Evolutionary conservation across 2,888 invertebrate species (phyloP), one percentile per base, ranked within the genome.

Genomic region (Lamellibrachia satsuma): DNA sequence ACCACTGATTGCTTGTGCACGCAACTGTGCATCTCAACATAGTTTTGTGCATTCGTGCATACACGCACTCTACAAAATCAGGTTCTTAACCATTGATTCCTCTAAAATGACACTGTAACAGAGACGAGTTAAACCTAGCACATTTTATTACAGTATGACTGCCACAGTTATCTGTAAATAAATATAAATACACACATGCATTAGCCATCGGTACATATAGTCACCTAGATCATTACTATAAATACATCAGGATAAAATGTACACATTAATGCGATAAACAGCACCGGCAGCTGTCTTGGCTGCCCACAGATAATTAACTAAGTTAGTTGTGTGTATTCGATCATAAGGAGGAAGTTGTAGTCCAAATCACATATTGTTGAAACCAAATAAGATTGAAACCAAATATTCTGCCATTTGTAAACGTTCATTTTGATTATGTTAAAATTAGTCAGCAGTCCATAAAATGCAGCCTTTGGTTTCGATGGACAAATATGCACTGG

Each of bases 171-270:
- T 75, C 75, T 75, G 75, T 75, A 75, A 75, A 75, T 75, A 75
- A 75, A 75, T 75, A 75, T 75, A 75, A 75, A 75, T 75, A 75
- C 75, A 75, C n/a, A 75, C n/a, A 75, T 75, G 75, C 75, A 75
- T 22, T 75, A 75, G 75, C 15, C 75, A n/a, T 6, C 75, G 1
- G 39, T 75, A 6, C 75, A 11, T 15, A 22, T 15, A 22, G 75
- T 75, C 22, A n/a, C 75, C 75, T 22, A 75, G 22, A 75, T 75
- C 75, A 75, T 75, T 75, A 75, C 75, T 75, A 75, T 75, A 75
- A 75, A 75, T 75, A 75, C 75, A 75, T 75, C 75, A 15, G 15
- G 75, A 22, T 75, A 75, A 75, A 75, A 75, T 75, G 75, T 75
- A 75, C 75, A 75, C 75, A 75, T 75, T 75, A 75, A 75, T 75